Conservation (phyloP, 2,113 vertebrate species). For the Ploceus nigricollis region DNA sequence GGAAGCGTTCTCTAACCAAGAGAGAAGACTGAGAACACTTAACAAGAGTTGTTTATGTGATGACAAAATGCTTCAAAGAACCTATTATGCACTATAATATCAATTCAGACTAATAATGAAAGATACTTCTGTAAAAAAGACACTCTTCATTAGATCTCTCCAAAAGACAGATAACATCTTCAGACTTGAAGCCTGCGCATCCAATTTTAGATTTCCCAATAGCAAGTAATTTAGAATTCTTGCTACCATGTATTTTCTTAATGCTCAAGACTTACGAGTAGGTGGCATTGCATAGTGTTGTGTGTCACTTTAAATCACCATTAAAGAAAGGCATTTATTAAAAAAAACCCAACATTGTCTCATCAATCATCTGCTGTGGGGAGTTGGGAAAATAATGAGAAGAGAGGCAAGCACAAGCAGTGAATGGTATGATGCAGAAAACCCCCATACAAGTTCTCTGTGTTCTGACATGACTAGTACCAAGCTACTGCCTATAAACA, state of each 20-base stretch:
- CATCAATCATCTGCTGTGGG: background rate
- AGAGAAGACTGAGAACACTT: background rate
- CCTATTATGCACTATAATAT: background rate
- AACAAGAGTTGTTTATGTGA: background rate
- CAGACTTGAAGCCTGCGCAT: background rate
- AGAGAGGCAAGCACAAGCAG: background rate
- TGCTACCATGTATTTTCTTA: background rate
- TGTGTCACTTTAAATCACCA: background rate
- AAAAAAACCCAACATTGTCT: rapidly evolving
- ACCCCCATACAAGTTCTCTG: rapidly evolving
- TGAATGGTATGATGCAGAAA: background rate
- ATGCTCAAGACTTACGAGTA: background rate
- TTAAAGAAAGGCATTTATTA: background rate
- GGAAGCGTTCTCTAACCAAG: background rate
- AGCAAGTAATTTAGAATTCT: background rate
- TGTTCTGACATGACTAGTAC: background rate
- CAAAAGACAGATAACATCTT: background rate
- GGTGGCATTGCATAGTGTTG: background rate
- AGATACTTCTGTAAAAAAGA: background rate
- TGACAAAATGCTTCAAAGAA: background rate
- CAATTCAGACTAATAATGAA: background rate
- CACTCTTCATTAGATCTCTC: background rate
- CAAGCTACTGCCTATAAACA: background rate
- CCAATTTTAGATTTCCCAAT: background rate
- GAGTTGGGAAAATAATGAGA: background rate